phyloP scores from a whole-genome alignment of 2,888 invertebrate species.

The Ptycholaimellus sp. region DNA sequence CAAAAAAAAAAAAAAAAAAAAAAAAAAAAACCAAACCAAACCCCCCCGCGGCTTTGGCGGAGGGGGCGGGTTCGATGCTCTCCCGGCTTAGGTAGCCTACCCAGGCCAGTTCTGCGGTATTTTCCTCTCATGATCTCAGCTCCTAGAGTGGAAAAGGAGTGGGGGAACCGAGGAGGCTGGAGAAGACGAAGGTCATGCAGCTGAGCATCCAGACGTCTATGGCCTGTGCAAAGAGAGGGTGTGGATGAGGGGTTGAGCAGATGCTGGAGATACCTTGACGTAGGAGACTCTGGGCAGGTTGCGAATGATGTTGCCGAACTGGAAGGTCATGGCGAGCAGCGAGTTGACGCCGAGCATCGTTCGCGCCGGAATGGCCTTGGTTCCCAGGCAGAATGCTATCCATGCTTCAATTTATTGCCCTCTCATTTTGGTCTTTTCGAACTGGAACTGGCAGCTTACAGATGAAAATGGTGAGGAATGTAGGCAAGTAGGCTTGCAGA shows the following conservation, averaged over 20 bases:
- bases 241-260: neutral
- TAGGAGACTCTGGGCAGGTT: slow-evolving; percentile 1
- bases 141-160: no score
- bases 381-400: slow-evolving; percentile 24
- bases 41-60: no score
- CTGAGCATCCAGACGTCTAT: slow-evolving; percentile 1
- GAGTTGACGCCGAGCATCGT: slow-evolving; percentile 25
- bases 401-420: slow-evolving; percentile 17
- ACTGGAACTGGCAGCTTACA: no score
- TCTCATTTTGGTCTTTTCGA: no score
- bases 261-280: neutral
- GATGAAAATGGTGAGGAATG: slow-evolving; percentile 1
- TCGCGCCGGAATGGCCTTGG: slow-evolving; percentile 21
- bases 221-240: neutral
- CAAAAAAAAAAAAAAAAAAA: no score
- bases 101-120: no score
- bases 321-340: slow-evolving; percentile 13
- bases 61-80: no score
- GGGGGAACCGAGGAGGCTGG: neutral
- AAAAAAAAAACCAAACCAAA: no score
- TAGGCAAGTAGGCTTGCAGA: slow-evolving; percentile 3
- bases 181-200: neutral
- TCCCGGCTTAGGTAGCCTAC: no score
- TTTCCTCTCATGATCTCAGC: no score
- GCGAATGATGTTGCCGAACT: neutral